Evolutionary conservation across 2,113 vertebrate genomes (phyloP).

Genomic region (Neolamprologus devosi): DNA sequence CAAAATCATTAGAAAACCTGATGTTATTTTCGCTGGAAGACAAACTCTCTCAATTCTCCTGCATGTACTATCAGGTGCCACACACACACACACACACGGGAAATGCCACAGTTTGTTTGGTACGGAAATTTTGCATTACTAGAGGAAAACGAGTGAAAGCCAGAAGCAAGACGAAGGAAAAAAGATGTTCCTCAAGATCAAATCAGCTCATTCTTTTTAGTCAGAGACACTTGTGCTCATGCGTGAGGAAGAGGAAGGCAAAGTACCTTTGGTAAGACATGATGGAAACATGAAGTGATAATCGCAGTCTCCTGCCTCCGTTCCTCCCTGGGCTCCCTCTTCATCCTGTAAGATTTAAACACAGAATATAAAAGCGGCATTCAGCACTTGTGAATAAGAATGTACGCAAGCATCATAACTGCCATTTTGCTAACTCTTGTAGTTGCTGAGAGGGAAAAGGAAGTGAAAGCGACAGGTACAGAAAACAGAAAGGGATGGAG

Average conservation of each 20-base stretch:
- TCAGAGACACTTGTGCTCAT: background rate
- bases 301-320: constrained; percentile 22
- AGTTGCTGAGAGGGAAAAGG: background rate
- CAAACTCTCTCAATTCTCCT: background rate
- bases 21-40: background rate
- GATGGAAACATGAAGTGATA: constrained; percentile 28
- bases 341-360: constrained; percentile 8
- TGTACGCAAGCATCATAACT: background rate
- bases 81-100: background rate
- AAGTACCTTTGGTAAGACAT: constrained; percentile 18
- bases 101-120: constrained; percentile 1
- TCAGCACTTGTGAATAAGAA: background rate
- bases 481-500: background rate
- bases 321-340: constrained; percentile 6
- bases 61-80: background rate
- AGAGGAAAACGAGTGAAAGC: background rate
- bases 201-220: constrained; percentile 8
- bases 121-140: constrained; percentile 25
- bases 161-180: background rate
- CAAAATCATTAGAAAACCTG: background rate
- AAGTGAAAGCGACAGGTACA: background rate
- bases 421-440: constrained; percentile 1
- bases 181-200: constrained; percentile 8
- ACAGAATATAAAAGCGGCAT: background rate
- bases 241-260: background rate